phyloP scores from a whole-genome alignment of 2,888 invertebrate species.

The Hermodice carunculata region DNA sequence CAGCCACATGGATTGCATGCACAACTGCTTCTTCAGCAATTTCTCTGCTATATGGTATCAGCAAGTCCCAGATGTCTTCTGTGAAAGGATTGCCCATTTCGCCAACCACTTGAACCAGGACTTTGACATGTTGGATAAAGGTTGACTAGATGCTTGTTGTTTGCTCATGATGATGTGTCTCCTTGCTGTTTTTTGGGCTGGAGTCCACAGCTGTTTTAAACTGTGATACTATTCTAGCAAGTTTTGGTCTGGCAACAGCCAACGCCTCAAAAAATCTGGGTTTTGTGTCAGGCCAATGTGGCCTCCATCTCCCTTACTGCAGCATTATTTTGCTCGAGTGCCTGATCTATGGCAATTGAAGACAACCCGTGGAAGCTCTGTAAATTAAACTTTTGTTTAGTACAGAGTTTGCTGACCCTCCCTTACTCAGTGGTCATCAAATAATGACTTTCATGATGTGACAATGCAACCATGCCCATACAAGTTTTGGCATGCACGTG shows the following conservation, averaged over 20 bases:
- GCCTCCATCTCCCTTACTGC: slow-evolving; percentile 12
- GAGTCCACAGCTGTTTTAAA: background rate
- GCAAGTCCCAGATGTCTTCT: background rate
- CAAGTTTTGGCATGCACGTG: no score
- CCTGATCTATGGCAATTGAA: slow-evolving; percentile 13
- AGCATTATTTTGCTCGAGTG: slow-evolving; percentile 19
- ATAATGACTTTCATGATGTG: no score
- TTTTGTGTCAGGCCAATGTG: background rate
- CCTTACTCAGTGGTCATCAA: no score
- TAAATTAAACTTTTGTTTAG: no score
- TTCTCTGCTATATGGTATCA: background rate
- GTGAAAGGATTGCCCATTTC: background rate
- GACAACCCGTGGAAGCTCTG: slow-evolving; percentile 15
- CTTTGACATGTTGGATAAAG: background rate
- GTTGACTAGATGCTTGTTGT: background rate
- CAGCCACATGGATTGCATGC: background rate
- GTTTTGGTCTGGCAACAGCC: slow-evolving; percentile 1
- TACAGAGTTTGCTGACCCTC: no score
- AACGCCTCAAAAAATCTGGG: background rate
- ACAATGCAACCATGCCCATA: no score
- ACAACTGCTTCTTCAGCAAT: background rate
- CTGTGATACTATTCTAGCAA: background rate
- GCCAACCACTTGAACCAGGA: background rate
- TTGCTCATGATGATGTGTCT: background rate
- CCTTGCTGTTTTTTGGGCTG: background rate